These are phyloP conservation scores for Clanis bilineata DNA, from an alignment of 2,888 invertebrate genomes.

Conservation along the genomic window DNA sequence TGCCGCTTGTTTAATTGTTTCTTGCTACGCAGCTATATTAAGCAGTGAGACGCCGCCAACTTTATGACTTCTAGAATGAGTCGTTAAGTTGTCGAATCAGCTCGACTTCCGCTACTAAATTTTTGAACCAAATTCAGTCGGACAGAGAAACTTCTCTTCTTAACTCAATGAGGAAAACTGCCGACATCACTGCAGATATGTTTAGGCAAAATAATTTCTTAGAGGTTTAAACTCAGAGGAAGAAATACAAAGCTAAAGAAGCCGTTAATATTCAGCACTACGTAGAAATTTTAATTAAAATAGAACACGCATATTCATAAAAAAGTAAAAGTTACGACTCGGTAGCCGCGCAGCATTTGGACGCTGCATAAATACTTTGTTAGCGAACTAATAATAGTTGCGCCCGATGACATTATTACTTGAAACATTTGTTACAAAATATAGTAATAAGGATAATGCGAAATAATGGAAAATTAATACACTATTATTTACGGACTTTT, in stretches of 20 bases:
- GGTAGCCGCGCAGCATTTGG: conserved; percentile 34
- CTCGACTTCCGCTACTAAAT: conserved; percentile 65
- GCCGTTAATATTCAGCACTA: conserved; percentile 44
- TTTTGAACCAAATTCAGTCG: conserved; percentile 34
- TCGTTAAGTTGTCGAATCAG: conserved; percentile 79
- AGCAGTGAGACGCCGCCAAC: conserved; percentile 73
- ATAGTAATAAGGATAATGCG: not conserved
- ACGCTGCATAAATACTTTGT: conserved; percentile 21
- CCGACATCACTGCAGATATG: conserved; percentile 17
- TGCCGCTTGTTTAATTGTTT: conserved; percentile 79
- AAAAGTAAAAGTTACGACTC: conserved; percentile 36
- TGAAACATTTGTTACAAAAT: conserved; percentile 14
- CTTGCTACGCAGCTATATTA: conserved; percentile 79
- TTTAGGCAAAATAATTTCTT: conserved; percentile 17
- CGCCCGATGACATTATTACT: conserved; percentile 18
- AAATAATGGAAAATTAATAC: not conserved
- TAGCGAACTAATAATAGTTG: conserved; percentile 16
- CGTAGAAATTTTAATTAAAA: conserved; percentile 50
- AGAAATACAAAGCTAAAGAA: conserved; percentile 35
- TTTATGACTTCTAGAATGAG: conserved; percentile 79
- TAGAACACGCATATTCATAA: conserved; percentile 45
- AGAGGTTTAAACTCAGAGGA: conserved; percentile 19
- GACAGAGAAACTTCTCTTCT: not conserved
- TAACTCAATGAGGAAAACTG: not conserved
- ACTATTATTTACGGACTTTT: not conserved